Base-by-base conservation (phyloP, 2,888 invertebrate species). In the Mythimna loreyi region DNA sequence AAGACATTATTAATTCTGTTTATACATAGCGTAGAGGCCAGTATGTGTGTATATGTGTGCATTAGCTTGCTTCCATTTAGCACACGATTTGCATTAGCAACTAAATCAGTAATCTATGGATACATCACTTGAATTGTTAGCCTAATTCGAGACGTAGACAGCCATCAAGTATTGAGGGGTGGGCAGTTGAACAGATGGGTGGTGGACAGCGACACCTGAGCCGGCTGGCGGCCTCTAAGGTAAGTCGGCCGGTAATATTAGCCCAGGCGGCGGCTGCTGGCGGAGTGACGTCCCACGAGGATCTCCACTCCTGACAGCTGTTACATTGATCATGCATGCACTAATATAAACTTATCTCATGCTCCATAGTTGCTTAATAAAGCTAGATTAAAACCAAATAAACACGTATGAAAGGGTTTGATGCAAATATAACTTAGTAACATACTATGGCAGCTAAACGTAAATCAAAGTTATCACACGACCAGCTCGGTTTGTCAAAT, bases 121-220 rank as follows among this genome's bases (percentile, higher is more conserved):
- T 83, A 86, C 87, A 85, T 81, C 81, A 75, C 75, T 68, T 66
- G 72, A 81, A 86, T 78, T 75, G 80, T 79, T 88, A 85, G 83
- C 87, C 91, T 91, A 92, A 91, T 91, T 93, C 80, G 89, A 91
- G 90, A 89, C 86, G 85, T 87, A 85, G 88, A 84, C 88, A 84
- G 83, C 74, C 89, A 94, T 94, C 90, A 92, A 93, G 87, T 94
- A 94, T 94, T 94, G 87, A 94, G 89, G 67, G 85, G 80, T 81
- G 69, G 67, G 73, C 75, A 86, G 81, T 80, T 85, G 68, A 66
- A 72, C 75, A 86, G 81, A 81, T 85, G 82, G 87, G 83, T 85
- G 81, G 86, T 81, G 81, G 80, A 85, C 85, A 86, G 78, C 75
- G 66, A 67, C 80, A 83, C 71, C 74, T 79, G 67, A 68, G 58